phyloP scores from a whole-genome alignment of 1,140 invertebrate species.

The Lordiphosa stackelbergi region DNA sequence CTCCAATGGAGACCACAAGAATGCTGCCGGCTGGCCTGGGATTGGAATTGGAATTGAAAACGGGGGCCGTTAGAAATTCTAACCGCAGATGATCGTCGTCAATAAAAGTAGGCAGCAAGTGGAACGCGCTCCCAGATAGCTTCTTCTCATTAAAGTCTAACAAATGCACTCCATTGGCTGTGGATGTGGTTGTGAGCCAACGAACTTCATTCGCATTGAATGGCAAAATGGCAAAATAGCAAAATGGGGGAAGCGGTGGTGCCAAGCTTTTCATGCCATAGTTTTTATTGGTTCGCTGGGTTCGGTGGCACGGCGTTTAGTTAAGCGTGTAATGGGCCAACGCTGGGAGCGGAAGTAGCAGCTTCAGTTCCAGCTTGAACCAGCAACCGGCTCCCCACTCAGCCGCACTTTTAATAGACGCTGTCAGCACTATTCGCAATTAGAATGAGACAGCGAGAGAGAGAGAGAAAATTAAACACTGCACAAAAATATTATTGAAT shows the following conservation, averaged over 20 bases:
- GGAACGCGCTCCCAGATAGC: conserved; percentile 8
- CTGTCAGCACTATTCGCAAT: conserved; percentile 28
- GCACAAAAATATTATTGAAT: too few species aligned
- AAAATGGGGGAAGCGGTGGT: neutral
- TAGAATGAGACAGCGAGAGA: conserved; percentile 5
- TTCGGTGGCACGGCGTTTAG: conserved; percentile 35
- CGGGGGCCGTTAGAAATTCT: conserved; percentile 46
- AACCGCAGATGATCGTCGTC: conserved; percentile 55
- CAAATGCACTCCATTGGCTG: conserved; percentile 24
- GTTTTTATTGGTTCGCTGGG: conserved; percentile 59
- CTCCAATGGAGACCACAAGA: conserved; percentile 49
- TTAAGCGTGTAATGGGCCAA: conserved; percentile 66
- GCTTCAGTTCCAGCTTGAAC: conserved; percentile 12
- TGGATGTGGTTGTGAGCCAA: conserved; percentile 29
- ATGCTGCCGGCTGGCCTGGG: conserved; percentile 23
- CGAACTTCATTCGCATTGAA: conserved; percentile 17
- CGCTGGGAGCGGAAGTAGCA: conserved; percentile 45
- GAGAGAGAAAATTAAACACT: neutral
- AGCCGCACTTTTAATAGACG: conserved; percentile 11
- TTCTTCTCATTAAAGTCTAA: conserved; percentile 51
- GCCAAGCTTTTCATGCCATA: conserved; percentile 1
- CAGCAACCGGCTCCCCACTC: conserved; percentile 4
- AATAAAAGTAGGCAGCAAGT: conserved; percentile 30
- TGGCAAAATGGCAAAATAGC: neutral
- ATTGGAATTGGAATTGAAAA: conserved; percentile 37